Evolutionary conservation across 2,888 invertebrate genomes (phyloP), one percentile per base, ranked within the genome.

Genomic region (Brachylomia viminalis): DNA sequence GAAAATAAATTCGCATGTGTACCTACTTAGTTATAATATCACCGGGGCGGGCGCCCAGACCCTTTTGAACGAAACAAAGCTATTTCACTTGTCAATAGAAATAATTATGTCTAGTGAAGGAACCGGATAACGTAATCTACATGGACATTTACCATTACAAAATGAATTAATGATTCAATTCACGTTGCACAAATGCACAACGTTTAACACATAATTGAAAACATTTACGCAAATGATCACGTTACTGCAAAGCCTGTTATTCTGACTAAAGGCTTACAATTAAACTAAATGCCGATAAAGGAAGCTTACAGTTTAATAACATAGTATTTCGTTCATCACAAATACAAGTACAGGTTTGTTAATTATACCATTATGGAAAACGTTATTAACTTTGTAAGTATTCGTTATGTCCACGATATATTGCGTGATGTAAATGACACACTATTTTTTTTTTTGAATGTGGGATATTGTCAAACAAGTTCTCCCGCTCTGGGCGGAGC

Each of bases 321-420:
- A 74, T 80, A 30, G 33, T 38, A 74, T 81, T 84, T 49, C 23
- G 47, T 33, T 49, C 64, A 65, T 42, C 61, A 70, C 69, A 80
- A 58, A 47, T 49, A 70, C 47, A 49, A 73, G 7, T 61, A 52
- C 30, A 20, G 59, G 59, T 52, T 69, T 30, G 17, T 15, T 79
- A 69, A 84, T 84, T 47, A 83, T 66, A 52, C 30, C 42, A 83
- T 71, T 80, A 78, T 54, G 49, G 42, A 38, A 45, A 59, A 52
- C 20, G 59, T n/a, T 11, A n/a, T 30, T 45, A 27, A 10, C 15
- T 45, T 33, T 45, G 45, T 68, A 52, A 56, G 45, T 30, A 30
- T 45, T 66, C 33, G 20, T 83, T 77, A 65, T 4, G n/a, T 33
- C 10, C 78, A 79, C 52, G 79, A 45, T 15, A 58, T 58, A 23